These are phyloP conservation scores for Pissodes strobi DNA, from an alignment of 1,140 invertebrate species.

Conservation along the genomic window DNA sequence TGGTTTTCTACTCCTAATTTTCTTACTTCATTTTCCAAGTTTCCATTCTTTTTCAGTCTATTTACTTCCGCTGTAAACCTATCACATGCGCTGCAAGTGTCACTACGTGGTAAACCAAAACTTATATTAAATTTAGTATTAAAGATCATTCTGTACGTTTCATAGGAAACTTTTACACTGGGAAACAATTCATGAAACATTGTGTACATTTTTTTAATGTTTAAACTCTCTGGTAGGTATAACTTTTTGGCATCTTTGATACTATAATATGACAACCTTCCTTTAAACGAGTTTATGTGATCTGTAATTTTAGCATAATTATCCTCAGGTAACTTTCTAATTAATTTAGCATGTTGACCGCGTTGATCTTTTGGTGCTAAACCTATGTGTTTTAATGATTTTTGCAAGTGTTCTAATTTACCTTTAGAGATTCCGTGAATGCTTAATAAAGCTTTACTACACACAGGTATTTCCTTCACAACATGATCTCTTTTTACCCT, in stretches of 20 bases:
- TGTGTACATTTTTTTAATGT: too few relatives aligned
- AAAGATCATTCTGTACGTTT: slow-evolving; percentile 11
- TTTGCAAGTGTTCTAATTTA: neutral
- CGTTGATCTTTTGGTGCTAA: neutral
- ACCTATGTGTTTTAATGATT: neutral
- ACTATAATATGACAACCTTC: too few relatives aligned
- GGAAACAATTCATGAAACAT: neutral
- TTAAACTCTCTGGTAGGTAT: too few relatives aligned
- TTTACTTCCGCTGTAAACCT: too few relatives aligned
- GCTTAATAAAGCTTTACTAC: neutral
- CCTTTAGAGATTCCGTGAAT: too few relatives aligned
- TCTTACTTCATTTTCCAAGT: neutral
- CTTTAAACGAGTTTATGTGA: too few relatives aligned
- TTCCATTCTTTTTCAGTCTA: neutral
- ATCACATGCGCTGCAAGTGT: too few relatives aligned
- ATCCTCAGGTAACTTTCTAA: neutral
- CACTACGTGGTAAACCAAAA: slow-evolving; percentile 15
- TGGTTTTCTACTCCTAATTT: slow-evolving; percentile 9
- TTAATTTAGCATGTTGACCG: too few relatives aligned
- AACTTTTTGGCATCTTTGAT: too few relatives aligned
- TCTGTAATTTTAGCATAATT: neutral
- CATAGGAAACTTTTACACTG: too few relatives aligned
- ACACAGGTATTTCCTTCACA: neutral
- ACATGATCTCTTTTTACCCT: neutral
- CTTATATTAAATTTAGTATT: slow-evolving; percentile 9